These are phyloP conservation scores for Zaprionus lachaisei DNA, from an alignment of 1,140 invertebrate genomes.

Conservation along the genomic window DNA sequence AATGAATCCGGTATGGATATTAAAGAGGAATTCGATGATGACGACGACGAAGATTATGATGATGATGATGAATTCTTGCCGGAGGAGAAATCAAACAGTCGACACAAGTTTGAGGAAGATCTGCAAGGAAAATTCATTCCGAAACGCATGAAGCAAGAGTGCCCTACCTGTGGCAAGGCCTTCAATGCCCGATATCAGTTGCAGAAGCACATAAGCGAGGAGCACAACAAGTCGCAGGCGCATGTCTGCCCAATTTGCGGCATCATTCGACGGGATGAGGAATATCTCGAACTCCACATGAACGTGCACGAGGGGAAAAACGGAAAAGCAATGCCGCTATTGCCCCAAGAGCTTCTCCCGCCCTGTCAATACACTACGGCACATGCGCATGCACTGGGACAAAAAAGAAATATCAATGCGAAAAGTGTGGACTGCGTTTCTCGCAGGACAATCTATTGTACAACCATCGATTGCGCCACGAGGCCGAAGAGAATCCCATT, in stretches of 20 bases:
- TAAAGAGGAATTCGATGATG: conserved; percentile 54
- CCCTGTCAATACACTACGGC: conserved; percentile 75
- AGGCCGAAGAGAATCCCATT: conserved; percentile 79
- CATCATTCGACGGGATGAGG: conserved; percentile 71
- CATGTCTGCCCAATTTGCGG: conserved; percentile 73
- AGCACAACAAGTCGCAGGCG: conserved; percentile 57
- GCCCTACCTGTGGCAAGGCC: conserved; percentile 56
- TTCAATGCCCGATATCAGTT: conserved; percentile 70
- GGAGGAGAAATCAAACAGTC: conserved; percentile 39
- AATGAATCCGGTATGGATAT: conserved; percentile 51
- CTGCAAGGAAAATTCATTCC: conserved; percentile 36
- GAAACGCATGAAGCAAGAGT: conserved; percentile 63
- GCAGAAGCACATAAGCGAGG: conserved; percentile 72
- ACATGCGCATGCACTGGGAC: conserved; percentile 83
- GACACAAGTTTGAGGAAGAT: conserved; percentile 26
- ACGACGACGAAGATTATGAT: conserved; percentile 28
- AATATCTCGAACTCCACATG: conserved; percentile 81
- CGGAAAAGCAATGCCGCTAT: conserved; percentile 77
- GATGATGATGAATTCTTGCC: conserved; percentile 51
- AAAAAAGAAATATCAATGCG: conserved; percentile 81
- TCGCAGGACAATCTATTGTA: conserved; percentile 77
- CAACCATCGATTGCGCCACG: conserved; percentile 75
- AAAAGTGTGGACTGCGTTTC: conserved; percentile 77
- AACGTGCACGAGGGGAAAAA: conserved; percentile 78
- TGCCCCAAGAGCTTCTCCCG: conserved; percentile 76